Evolutionary conservation across 2,113 vertebrate species (phyloP).

Genomic region (Psilopsiagon aurifrons): DNA sequence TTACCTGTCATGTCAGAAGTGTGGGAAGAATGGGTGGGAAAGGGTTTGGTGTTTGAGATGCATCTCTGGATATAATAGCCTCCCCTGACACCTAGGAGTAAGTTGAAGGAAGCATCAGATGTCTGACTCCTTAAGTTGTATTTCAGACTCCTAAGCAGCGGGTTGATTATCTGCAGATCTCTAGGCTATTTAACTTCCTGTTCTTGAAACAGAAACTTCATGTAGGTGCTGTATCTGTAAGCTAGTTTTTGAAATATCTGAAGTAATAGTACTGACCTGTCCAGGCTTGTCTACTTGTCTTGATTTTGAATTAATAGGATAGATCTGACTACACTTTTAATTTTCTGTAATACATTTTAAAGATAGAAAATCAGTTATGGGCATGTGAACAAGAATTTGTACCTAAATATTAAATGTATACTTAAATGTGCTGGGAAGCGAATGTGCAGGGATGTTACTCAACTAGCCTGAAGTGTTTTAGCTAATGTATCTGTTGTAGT

Average conservation of each 20-base stretch:
- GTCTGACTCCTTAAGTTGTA: not conserved
- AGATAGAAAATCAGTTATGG: not conserved
- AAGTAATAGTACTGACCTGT: not conserved
- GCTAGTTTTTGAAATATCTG: not conserved
- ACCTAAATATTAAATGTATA: not conserved
- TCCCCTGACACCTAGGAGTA: not conserved
- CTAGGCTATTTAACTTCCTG: not conserved
- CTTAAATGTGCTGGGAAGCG: not conserved
- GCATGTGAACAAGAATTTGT: not conserved
- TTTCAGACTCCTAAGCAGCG: not conserved
- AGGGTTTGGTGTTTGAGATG: not conserved
- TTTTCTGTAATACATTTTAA: not conserved
- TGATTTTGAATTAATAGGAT: not conserved
- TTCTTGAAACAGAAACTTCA: not conserved
- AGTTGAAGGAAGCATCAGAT: not conserved
- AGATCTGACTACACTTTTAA: not conserved
- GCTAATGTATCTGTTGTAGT: not conserved
- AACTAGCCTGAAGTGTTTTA: not conserved
- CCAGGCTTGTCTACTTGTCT: not conserved
- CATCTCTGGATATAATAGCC: not conserved
- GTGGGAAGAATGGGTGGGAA: slow-evolving; percentile 10
- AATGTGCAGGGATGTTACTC: not conserved
- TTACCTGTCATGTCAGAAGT: not conserved
- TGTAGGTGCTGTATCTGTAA: not conserved
- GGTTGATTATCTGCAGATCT: not conserved